phyloP scores from a whole-genome alignment of 2,888 invertebrate species.

The Heteromurus nitidus region DNA sequence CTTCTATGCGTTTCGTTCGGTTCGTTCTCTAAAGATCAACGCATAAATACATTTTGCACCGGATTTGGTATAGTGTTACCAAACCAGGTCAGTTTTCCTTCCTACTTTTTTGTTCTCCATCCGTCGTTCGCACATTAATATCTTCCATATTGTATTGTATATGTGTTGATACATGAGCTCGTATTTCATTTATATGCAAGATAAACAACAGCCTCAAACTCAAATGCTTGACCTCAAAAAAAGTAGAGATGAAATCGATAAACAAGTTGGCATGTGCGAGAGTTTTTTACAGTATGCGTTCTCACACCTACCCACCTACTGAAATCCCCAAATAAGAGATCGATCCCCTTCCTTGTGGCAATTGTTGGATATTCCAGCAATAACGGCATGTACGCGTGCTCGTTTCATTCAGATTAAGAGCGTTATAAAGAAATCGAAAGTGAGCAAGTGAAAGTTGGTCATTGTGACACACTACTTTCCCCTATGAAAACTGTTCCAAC shows the following conservation, averaged over 20 bases:
- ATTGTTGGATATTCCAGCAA: no score
- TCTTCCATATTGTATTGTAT: no score
- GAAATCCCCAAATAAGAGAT: constrained; percentile 7
- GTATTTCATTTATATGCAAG: constrained; percentile 25
- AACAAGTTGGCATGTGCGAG: no score
- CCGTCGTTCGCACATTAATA: no score
- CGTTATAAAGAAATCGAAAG: constrained; percentile 4
- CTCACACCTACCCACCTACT: not conserved
- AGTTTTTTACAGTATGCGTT: no score
- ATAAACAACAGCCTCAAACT: constrained; percentile 44
- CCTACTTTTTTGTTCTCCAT: not conserved
- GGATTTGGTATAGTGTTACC: constrained; percentile 31
- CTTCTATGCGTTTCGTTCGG: constrained; percentile 3
- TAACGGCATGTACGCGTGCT: no score
- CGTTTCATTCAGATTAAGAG: no score
- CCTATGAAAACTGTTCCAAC: constrained; percentile 6
- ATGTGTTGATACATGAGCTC: constrained; percentile 4
- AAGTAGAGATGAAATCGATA: constrained; percentile 45
- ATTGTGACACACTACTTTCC: constrained; percentile 40
- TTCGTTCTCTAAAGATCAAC: constrained; percentile 5
- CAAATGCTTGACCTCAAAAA: constrained; percentile 52
- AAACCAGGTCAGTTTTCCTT: constrained; percentile 56
- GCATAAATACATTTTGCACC: constrained; percentile 30
- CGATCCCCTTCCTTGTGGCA: not conserved
- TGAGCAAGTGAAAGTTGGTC: constrained; percentile 45